Conservation (phyloP, 2,113 vertebrate species). For the Mobula hypostoma region DNA sequence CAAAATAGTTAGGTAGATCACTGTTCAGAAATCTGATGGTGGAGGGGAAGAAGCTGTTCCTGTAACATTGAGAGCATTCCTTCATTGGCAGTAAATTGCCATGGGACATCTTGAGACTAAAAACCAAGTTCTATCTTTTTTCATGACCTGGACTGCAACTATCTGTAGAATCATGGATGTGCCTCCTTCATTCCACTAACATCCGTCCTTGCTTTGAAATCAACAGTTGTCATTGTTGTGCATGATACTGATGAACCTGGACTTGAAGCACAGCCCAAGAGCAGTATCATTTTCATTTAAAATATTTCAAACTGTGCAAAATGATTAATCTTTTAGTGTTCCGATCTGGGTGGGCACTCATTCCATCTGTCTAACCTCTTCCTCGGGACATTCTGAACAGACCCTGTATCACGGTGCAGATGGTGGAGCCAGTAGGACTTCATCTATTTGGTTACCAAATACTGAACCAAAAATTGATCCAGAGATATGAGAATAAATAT, state of each 20-base stretch:
- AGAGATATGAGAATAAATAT: background rate
- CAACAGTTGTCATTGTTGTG: background rate
- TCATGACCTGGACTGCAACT: background rate
- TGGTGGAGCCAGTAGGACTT: background rate
- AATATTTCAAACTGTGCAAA: constrained; percentile 28
- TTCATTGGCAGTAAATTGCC: background rate
- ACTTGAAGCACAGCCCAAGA: background rate
- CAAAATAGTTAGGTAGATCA: too few relatives aligned
- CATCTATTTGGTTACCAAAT: background rate
- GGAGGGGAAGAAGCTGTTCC: too few relatives aligned
- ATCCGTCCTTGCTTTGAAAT: background rate
- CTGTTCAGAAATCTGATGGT: too few relatives aligned
- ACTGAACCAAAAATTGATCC: background rate
- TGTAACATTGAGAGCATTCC: too few relatives aligned
- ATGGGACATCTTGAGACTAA: background rate
- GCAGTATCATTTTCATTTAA: constrained; percentile 19
- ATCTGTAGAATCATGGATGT: background rate
- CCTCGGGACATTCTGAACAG: background rate
- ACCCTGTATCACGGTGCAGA: background rate
- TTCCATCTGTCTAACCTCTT: background rate
- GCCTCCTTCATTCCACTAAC: background rate
- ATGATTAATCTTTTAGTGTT: constrained; percentile 5
- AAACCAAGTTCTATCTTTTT: background rate
- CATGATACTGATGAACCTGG: background rate
- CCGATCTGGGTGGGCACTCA: too few relatives aligned